Conservation (phyloP, 2,888 invertebrate genomes). For the Epinotia ramella region DNA sequence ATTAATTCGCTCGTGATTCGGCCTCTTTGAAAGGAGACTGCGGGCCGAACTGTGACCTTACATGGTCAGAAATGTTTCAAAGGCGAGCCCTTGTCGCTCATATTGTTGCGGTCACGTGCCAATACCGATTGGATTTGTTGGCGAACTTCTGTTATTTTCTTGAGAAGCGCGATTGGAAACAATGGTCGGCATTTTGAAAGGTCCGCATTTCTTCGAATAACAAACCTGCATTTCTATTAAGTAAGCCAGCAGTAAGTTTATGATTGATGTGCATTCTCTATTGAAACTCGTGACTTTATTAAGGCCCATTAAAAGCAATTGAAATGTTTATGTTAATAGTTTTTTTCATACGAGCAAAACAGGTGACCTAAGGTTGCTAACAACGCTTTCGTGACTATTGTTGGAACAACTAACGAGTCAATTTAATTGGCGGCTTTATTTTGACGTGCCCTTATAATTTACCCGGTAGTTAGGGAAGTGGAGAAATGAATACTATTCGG, state of each 20-base stretch:
- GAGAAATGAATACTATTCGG: conserved; percentile 59
- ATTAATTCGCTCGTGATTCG: conserved; percentile 77
- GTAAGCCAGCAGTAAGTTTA: neutral
- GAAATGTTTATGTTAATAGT: conserved; percentile 28
- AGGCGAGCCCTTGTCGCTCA: conserved; percentile 44
- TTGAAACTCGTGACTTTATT: conserved; percentile 21
- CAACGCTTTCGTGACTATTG: conserved; percentile 61
- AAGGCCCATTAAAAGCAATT: conserved; percentile 23
- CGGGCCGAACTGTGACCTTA: conserved; percentile 66
- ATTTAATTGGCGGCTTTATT: conserved; percentile 69
- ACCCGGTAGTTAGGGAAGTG: conserved; percentile 65
- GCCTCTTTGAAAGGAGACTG: conserved; percentile 71
- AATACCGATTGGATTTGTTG: conserved; percentile 51
- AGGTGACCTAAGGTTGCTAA: conserved; percentile 42
- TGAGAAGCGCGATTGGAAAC: conserved; percentile 6
- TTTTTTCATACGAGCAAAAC: conserved; percentile 25
- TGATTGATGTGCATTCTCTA: conserved; percentile 25
- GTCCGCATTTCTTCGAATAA: conserved; percentile 1
- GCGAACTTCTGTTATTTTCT: conserved; percentile 17
- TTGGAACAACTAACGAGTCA: conserved; percentile 52
- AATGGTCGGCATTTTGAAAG: neutral
- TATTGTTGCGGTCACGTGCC: conserved; percentile 53
- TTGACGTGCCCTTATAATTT: conserved; percentile 64
- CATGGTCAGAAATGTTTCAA: conserved; percentile 61
- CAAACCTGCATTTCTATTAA: neutral